Conservation (phyloP, 2,113 vertebrate species). For the Trachemys scripta region DNA sequence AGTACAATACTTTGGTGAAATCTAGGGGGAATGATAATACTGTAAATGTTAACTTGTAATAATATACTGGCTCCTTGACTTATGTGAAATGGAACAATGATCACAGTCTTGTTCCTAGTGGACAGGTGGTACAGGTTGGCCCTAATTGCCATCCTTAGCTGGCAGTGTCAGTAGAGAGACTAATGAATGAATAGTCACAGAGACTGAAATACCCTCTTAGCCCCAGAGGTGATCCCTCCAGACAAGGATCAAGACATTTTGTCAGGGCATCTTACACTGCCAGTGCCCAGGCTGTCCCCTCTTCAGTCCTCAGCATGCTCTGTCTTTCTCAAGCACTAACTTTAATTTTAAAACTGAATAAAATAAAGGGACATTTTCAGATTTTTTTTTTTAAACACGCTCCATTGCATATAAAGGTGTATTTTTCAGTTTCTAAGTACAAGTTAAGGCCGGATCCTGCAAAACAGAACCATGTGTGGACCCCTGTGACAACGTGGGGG, state of each 20-base stretch:
- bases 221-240: background rate
- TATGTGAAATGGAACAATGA: background rate
- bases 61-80: background rate
- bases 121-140: background rate
- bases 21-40: no score
- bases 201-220: background rate
- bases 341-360: background rate
- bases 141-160: background rate
- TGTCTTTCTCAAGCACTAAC: background rate
- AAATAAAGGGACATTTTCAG: background rate
- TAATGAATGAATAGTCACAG: background rate
- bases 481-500: background rate
- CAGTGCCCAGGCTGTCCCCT: background rate
- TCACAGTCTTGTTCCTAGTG: background rate
- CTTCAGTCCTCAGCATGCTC: background rate
- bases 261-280: background rate
- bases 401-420: background rate
- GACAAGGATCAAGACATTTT: background rate
- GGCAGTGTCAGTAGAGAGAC: background rate
- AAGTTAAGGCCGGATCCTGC: background rate
- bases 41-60: background rate
- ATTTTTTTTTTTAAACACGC: background rate
- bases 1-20: background rate
- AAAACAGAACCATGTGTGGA: background rate
- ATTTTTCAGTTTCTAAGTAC: background rate